Conservation (phyloP, 2,888 invertebrate species). For the Hydrotaea cyrtoneurina region DNA sequence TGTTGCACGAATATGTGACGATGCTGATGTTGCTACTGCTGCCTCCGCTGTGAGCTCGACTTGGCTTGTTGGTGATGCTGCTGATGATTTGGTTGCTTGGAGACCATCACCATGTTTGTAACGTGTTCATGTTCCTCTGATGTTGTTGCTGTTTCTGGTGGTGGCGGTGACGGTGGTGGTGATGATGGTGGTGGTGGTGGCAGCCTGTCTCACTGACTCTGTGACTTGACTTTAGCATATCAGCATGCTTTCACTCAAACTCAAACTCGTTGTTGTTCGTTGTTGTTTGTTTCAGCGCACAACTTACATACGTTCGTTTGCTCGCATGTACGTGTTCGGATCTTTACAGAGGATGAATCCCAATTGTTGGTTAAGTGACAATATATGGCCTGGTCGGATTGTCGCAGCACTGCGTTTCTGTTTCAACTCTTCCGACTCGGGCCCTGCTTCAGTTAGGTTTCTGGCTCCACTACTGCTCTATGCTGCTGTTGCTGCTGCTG, state of each 20-base stretch:
- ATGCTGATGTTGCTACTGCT: conserved; percentile 44
- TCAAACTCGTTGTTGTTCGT: conserved; percentile 36
- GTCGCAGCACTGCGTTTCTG: conserved; percentile 37
- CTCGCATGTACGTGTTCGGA: background rate
- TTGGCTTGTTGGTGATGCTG: conserved; percentile 49
- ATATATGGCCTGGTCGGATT: conserved; percentile 43
- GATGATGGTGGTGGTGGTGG: conserved; percentile 38
- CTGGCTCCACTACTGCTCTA: background rate
- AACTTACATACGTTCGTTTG: background rate
- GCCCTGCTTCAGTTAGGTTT: background rate
- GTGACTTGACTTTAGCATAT: conserved; percentile 68
- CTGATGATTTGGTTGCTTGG: conserved; percentile 63
- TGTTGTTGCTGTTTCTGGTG: conserved; percentile 5
- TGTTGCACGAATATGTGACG: conserved; percentile 19
- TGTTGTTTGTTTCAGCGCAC: background rate
- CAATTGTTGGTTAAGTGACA: conserved; percentile 57
- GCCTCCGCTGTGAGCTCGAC: conserved; percentile 35
- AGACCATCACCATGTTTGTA: conserved; percentile 62
- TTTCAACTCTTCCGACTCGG: conserved; percentile 23
- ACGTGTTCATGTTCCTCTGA: conserved; percentile 50
- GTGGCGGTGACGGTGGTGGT: conserved; percentile 9
- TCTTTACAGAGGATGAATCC: conserved; percentile 48
- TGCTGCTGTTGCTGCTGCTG: too few relatives aligned
- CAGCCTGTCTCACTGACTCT: conserved; percentile 72
- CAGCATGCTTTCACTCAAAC: conserved; percentile 65